Evolutionary conservation across 1,140 invertebrate genomes (phyloP).

Genomic region (Dendroctonus valens): DNA sequence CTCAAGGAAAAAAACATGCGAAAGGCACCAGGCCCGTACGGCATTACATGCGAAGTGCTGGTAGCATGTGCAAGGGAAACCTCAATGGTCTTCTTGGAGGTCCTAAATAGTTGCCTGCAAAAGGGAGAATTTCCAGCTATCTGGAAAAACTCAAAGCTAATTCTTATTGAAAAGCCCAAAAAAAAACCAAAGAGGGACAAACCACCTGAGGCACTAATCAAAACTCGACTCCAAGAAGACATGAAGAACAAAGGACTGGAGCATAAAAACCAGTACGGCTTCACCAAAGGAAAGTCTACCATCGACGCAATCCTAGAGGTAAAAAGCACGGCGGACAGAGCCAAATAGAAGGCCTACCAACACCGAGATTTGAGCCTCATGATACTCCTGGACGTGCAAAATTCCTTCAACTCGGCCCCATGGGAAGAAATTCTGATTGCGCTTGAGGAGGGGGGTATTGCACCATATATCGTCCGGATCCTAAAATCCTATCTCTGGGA

Average conservation of each 20-base stretch:
- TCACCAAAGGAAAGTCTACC: not conserved
- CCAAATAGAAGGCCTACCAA: not conserved
- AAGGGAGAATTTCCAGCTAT: not conserved
- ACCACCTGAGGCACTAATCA: not conserved
- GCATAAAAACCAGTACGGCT: conserved; percentile 1
- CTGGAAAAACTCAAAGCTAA: conserved; percentile 2
- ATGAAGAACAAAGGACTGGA: not conserved
- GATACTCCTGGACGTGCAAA: not conserved
- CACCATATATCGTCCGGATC: not conserved
- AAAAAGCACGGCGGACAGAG: not conserved
- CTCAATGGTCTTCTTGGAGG: not conserved
- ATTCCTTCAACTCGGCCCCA: conserved; percentile 1
- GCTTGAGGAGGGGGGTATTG: not conserved
- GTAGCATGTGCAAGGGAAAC: not conserved
- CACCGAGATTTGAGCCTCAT: not conserved
- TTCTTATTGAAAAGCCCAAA: conserved; percentile 26
- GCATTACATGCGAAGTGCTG: not conserved
- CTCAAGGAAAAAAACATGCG: not conserved
- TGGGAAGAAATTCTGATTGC: not conserved
- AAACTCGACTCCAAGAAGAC: not conserved
- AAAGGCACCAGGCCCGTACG: not conserved
- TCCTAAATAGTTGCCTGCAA: not conserved
- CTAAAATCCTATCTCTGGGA: not conserved
- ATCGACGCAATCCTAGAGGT: not conserved
- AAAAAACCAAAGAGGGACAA: too few relatives aligned